Base-by-base conservation (phyloP, 2,888 invertebrate species). In the Tridacna crocea region DNA sequence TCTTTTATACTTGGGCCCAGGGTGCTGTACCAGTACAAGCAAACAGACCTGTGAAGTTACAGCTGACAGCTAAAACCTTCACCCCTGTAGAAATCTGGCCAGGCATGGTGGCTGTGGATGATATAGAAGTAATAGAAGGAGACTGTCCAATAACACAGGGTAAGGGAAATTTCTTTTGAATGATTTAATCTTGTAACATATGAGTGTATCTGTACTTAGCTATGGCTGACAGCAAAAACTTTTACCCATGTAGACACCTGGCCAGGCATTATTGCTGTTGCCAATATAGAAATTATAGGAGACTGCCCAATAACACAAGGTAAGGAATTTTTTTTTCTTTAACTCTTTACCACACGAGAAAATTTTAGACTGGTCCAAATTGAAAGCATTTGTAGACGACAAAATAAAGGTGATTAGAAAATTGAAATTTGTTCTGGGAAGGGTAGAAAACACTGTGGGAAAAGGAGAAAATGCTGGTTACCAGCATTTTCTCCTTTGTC, bases 41-140 rank as follows among this genome's bases (percentile, higher is more conserved):
- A 17, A 65, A 75, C 26, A 13, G 68, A 26, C n/a, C 19, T 0
- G 68, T 82, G 6, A 22, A 36, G 36, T 17, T 82, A 27, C 27
- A 72, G 13, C 26, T 84, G n/a, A 79, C 73, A 19, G 80, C 79
- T 19, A 63, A 61, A 24, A 75, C 65, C 12, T 63, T 19, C 24
- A 47, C 58, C 24, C 72, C 78, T 12, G 46, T 46, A 2, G n/a
- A 22, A 0, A 60, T 68, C 17, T 81, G 65, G 51, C 73, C 84
- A 22, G 80, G 80, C 0, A 68, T 78, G 8, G 78, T 78, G 0
- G 77, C 79, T 46, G 11, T 84, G 0, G 84, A 84, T 76, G 84
- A 84, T 47, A 66, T 84, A 12, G 27, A 36, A 13, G 80, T 60
- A 26, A 22, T 6, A n/a, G n/a, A 65, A 0, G 83, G 80, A 46